These are phyloP conservation scores for Erythrocebus patas DNA, from an alignment of 2,113 vertebrate genomes.

Conservation along the genomic window DNA sequence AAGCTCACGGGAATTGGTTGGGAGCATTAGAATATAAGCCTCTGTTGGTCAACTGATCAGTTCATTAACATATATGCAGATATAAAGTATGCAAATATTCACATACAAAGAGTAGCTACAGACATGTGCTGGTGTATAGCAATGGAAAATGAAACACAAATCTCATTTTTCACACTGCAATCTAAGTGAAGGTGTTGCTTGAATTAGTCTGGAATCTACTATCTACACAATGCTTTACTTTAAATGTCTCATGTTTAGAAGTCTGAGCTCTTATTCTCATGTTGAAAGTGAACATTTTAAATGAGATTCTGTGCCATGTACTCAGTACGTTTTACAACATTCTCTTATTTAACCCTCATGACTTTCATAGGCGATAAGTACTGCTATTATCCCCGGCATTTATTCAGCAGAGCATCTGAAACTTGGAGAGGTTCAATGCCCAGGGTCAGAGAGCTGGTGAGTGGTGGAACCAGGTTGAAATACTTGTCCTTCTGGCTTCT, in stretches of 20 bases:
- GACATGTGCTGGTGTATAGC: background rate
- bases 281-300: background rate
- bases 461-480: background rate
- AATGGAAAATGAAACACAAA: background rate
- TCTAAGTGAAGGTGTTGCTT: background rate
- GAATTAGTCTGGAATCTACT: background rate
- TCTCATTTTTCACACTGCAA: background rate
- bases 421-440: background rate
- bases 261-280: background rate
- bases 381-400: background rate
- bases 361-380: background rate
- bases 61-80: background rate
- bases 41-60: background rate
- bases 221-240: background rate
- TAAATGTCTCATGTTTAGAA: constrained; percentile 2
- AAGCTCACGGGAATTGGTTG: background rate
- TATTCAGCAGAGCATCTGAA: background rate
- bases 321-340: background rate
- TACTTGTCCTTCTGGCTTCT: background rate
- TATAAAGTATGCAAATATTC: background rate
- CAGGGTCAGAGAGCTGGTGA: background rate
- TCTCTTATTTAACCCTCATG: background rate
- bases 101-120: background rate
- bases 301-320: background rate
- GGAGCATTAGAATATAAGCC: background rate